Conservation (phyloP, 2,797 vertebrate genomes). For the Nyctibius grandis region DNA sequence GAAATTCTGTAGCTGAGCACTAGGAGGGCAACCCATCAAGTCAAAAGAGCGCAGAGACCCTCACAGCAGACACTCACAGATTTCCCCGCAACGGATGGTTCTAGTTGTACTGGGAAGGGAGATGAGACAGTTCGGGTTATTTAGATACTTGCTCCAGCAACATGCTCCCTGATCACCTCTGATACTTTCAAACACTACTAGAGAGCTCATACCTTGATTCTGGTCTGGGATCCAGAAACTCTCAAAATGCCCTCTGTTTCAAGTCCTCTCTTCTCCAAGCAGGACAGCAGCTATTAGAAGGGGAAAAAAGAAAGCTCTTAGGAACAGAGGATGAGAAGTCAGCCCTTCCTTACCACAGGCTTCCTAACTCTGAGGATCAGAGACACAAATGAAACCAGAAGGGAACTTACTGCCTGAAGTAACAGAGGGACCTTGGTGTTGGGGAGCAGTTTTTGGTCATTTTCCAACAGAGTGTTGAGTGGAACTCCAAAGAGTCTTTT, state of each 20-base stretch:
- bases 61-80: not conserved
- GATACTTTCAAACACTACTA: not conserved
- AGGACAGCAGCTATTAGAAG: conserved; percentile 81
- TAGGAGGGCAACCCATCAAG: not conserved
- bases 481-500: conserved; percentile 85
- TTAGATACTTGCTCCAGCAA: not conserved
- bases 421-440: conserved; percentile 81
- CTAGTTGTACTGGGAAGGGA: not conserved
- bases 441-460: conserved; percentile 82
- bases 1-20: not conserved
- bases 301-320: not conserved
- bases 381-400: not conserved
- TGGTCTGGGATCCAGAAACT: conserved; percentile 88
- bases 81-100: not conserved
- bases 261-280: conserved; percentile 88
- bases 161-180: not conserved
- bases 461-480: conserved; percentile 82
- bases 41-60: not conserved
- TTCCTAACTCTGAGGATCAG: not conserved
- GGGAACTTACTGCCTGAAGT: conserved; percentile 80
- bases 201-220: conserved; percentile 83
- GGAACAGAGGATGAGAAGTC: not conserved
- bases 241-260: conserved; percentile 89
- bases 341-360: not conserved
- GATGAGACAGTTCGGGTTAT: not conserved